Percentiles rank a stretch among this genome's conserved stretches.
These are phyloP conservation scores for Anthoscopus minutus DNA, from an alignment of 2,113 vertebrate genomes.

Conservation along the genomic window DNA sequence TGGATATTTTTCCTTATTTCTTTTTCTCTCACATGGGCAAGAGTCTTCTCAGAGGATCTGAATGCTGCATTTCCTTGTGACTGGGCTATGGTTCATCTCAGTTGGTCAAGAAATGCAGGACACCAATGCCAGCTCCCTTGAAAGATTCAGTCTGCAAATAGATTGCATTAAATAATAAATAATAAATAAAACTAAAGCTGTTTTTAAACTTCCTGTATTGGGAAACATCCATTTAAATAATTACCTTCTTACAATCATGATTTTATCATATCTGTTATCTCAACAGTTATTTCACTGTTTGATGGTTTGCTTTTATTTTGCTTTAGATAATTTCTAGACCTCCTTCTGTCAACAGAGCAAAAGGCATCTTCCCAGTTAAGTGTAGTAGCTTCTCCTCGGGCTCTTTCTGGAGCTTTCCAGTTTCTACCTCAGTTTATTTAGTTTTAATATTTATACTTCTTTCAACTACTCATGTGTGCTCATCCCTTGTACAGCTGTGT, in stretches of 20 bases:
- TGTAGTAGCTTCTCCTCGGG: conserved; percentile 36
- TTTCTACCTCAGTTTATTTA: conserved; percentile 29
- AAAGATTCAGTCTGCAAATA: background rate
- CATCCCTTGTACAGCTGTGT: conserved; percentile 46
- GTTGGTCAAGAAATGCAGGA: background rate
- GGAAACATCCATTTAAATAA: conserved; percentile 50
- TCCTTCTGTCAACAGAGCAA: conserved; percentile 55
- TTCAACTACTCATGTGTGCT: conserved; percentile 26
- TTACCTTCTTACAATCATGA: conserved; percentile 53
- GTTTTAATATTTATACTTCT: conserved; percentile 61
- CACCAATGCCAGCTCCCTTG: background rate
- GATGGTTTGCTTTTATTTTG: conserved; percentile 63
- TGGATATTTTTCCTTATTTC: background rate
- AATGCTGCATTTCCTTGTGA: background rate
- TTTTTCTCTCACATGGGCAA: background rate
- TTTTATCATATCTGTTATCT: conserved; percentile 53
- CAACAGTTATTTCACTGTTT: conserved; percentile 48
- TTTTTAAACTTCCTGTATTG: conserved; percentile 31
- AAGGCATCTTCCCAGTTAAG: conserved; percentile 50
- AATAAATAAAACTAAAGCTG: background rate
- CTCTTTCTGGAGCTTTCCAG: conserved; percentile 45
- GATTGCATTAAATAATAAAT: background rate
- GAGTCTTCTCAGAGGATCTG: background rate
- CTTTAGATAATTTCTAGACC: conserved; percentile 48
- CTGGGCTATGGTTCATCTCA: background rate